Evolutionary conservation across 1,140 invertebrate genomes (phyloP).

Genomic region (Nasonia vitripennis): DNA sequence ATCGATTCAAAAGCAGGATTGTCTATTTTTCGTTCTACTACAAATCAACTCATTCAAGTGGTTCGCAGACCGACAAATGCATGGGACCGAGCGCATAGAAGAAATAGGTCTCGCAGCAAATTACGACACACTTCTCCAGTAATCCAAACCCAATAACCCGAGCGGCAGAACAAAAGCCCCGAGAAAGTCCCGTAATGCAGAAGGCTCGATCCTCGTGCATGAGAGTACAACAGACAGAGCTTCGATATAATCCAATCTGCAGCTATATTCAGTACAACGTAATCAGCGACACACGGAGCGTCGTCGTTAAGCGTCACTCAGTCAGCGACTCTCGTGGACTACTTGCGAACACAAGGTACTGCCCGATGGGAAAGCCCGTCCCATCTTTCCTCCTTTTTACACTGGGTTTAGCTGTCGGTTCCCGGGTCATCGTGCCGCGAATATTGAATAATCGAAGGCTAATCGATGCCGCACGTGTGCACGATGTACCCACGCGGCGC

Average conservation of each 20-base stretch:
- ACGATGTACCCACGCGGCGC: background rate
- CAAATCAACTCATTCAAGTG: too few relatives aligned
- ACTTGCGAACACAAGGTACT: background rate
- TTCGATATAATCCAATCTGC: background rate
- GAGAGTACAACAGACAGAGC: too few relatives aligned
- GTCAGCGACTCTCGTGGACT: background rate
- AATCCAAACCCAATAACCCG: background rate
- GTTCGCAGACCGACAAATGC: too few relatives aligned
- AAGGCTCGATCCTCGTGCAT: too few relatives aligned
- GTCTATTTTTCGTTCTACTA: too few relatives aligned
- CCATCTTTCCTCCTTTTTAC: background rate
- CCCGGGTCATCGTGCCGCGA: constrained; percentile 17
- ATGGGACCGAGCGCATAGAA: too few relatives aligned
- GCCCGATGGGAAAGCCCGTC: background rate
- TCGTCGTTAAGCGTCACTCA: background rate
- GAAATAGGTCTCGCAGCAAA: background rate
- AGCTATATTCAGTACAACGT: background rate
- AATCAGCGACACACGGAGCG: background rate
- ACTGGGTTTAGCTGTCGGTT: background rate
- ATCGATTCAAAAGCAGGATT: too few relatives aligned
- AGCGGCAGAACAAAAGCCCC: background rate
- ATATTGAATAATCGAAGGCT: constrained; percentile 9
- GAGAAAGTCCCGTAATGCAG: background rate
- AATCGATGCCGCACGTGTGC: background rate
- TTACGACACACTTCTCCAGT: background rate